Conservation (phyloP, 1,140 invertebrate species). For the Chymomyza costata region DNA sequence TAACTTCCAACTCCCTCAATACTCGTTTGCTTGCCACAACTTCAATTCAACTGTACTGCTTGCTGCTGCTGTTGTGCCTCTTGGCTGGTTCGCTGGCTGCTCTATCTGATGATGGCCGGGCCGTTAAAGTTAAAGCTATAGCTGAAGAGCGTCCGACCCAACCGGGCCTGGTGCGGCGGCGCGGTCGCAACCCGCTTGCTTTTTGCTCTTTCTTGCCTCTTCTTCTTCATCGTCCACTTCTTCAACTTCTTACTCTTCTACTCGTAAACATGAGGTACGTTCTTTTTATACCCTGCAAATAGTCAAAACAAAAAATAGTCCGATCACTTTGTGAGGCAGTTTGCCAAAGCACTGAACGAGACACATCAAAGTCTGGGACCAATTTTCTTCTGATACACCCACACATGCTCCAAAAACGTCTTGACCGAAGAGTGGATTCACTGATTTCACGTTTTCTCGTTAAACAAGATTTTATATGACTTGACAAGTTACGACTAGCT, state of each 20-base stretch:
- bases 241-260: slow-evolving; percentile 27
- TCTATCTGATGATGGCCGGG: slow-evolving; percentile 71
- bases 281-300: no score
- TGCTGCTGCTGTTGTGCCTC: slow-evolving; percentile 21
- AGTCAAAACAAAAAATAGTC: no score
- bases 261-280: slow-evolving; percentile 69
- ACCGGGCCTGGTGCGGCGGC: slow-evolving; percentile 41
- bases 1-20: slow-evolving; percentile 64
- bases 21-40: slow-evolving; percentile 63
- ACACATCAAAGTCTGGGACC: no score
- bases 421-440: no score
- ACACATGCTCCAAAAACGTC: no score
- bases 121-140: slow-evolving; percentile 63
- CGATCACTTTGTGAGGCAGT: no score
- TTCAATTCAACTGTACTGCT: slow-evolving; percentile 68
- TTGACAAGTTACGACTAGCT: no score
- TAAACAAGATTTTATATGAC: no score
- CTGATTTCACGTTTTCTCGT: no score
- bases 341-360: no score
- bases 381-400: no score
- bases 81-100: slow-evolving; percentile 24
- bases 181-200: not conserved
- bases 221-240: no score
- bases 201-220: not conserved
- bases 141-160: slow-evolving; percentile 65